Evolutionary conservation across 2,888 invertebrate genomes (phyloP), one percentile per base, ranked within the genome.

Genomic region (Auanema sp.): DNA sequence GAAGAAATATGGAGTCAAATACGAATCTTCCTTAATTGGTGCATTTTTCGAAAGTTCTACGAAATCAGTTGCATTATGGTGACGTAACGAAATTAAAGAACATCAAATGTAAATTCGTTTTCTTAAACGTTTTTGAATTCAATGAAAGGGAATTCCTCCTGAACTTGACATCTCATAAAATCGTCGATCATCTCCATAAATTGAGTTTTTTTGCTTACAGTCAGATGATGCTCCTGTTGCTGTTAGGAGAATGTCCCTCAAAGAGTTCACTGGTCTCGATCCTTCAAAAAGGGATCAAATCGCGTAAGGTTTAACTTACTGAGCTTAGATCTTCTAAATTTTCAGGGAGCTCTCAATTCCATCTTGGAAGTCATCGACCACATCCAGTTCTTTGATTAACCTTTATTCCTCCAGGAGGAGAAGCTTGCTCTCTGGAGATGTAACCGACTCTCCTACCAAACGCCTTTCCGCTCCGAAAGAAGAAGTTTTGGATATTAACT

Each of bases 201-300:
- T 33, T 8, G 8, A 33, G 33, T 33, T 33, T 33, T 33, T 33
- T 33, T 3, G 4, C 8, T 33, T 33, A 18, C 58, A 51, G 21
- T 41, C 50, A 18, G 51, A 51, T 18, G 63, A 58, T 42, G 49
- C 40, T 10, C 44, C 64, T 21, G 65, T 71, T 0, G 72, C 72
- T 51, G 74, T 78, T 10, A 53, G 79, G 41, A 66, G 79, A 18
- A 78, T 79, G 78, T 75, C 75, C 33, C 66, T 79, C 4, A 77
- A 77, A 44, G 79, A 79, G 51, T 79, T 76, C 63, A 75, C 77
- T 24, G 79, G 79, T 23, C 52, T 79, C n/a, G 79, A 76, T n/a
- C 69, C 70, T 11, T 54, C 54, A 16, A 60, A 60, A 21, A 60
- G 69, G 41, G 66, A 65, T 54, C 67, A 69, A 53, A 52, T 71